Evolutionary conservation across 2,888 invertebrate genomes (phyloP).

Genomic region (Drosophila subquinaria): DNA sequence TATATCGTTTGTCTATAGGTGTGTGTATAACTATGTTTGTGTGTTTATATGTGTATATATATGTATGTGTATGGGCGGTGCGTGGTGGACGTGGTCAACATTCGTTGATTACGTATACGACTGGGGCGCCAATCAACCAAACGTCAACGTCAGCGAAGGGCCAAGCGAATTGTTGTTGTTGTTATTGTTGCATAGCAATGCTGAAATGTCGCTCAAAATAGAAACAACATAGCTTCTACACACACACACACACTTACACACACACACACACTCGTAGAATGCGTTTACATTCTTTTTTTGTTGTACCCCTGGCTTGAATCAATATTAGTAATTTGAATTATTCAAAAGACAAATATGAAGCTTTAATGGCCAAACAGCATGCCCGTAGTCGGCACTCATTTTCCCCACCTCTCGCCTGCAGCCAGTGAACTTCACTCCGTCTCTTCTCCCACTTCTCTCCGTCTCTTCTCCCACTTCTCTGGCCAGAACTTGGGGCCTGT

Average conservation of each 20-base stretch:
- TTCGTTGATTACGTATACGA: slow-evolving; percentile 83
- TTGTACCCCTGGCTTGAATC: slow-evolving; percentile 79
- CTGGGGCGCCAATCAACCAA: slow-evolving; percentile 79
- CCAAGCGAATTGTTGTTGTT: slow-evolving; percentile 50
- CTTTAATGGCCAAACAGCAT: slow-evolving; percentile 85
- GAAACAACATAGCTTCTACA: slow-evolving; percentile 40
- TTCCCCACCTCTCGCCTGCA: slow-evolving; percentile 38
- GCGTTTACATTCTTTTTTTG: slow-evolving; percentile 66
- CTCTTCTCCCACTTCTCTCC: too few species aligned
- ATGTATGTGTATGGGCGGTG: slow-evolving; percentile 39
- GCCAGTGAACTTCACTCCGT: not conserved
- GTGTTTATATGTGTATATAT: slow-evolving; percentile 44
- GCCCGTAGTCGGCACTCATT: slow-evolving; percentile 47
- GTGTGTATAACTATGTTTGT: slow-evolving; percentile 24
- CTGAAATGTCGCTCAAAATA: slow-evolving; percentile 61
- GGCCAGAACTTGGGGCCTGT: slow-evolving; percentile 32
- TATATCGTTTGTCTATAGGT: slow-evolving; percentile 58
- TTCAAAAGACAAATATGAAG: slow-evolving; percentile 86
- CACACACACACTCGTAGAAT: slow-evolving; percentile 36
- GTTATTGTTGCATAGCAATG: slow-evolving; percentile 64
- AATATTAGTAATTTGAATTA: slow-evolving; percentile 86
- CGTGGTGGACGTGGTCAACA: slow-evolving; percentile 80
- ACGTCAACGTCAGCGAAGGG: slow-evolving; percentile 69
- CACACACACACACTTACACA: slow-evolving; percentile 29
- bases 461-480: not conserved